Percentiles rank a stretch among this genome's conserved stretches.
Conservation (phyloP, 2,113 vertebrate genomes). For the Crotalus viridis region DNA sequence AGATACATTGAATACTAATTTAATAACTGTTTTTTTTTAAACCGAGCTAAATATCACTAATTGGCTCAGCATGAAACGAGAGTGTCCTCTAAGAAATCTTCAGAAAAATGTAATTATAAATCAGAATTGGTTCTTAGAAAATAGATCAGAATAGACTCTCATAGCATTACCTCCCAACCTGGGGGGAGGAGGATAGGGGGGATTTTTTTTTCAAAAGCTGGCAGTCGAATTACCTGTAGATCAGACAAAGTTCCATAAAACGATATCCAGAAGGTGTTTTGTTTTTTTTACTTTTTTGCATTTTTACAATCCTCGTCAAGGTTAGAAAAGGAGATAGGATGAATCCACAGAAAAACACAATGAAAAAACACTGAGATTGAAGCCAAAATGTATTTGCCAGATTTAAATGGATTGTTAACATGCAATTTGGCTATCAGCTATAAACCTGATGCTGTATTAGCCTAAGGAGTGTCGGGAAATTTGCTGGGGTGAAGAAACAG, state of each 20-base stretch:
- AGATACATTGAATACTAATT: background rate
- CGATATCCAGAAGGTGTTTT: background rate
- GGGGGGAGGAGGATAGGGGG: too few species aligned
- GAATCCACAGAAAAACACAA: background rate
- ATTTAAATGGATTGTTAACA: background rate
- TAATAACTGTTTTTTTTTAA: background rate
- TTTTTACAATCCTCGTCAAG: background rate
- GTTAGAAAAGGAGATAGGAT: background rate
- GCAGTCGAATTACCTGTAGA: background rate
- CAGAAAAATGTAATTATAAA: background rate
- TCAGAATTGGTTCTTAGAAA: background rate
- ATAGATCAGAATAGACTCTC: background rate
- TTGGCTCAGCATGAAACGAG: background rate
- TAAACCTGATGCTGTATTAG: background rate
- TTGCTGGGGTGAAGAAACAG: background rate
- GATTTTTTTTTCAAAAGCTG: background rate
- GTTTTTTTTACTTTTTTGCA: background rate
- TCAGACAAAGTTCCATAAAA: background rate
- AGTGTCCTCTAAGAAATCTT: background rate
- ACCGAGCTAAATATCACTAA: background rate
- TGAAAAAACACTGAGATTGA: background rate
- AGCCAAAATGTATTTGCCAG: background rate
- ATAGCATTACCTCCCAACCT: background rate
- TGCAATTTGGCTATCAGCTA: background rate
- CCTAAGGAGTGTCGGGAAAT: background rate